Conservation (phyloP, 2,797 vertebrate species). For the Xiphophorus birchmanni region DNA sequence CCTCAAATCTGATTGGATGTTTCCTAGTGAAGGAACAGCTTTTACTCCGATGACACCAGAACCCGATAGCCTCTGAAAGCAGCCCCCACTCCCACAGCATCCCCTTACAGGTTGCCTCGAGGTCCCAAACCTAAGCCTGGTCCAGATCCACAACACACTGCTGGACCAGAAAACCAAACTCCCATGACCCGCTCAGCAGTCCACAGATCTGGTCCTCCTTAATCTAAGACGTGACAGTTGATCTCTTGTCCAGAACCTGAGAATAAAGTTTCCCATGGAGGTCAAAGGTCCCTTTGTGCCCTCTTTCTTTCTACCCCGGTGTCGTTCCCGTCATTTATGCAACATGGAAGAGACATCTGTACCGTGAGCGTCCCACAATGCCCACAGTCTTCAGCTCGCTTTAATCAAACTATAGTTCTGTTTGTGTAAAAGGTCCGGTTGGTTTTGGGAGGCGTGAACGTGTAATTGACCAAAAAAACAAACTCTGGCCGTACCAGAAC, state of each 20-base stretch:
- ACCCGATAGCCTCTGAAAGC: neutral
- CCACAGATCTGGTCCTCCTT: neutral
- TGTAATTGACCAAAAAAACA: too few relatives aligned
- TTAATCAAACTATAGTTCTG: too few relatives aligned
- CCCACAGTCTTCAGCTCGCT: neutral
- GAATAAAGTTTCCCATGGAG: neutral
- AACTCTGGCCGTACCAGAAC: too few relatives aligned
- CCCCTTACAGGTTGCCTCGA: neutral
- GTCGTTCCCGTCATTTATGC: neutral
- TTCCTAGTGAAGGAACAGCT: neutral
- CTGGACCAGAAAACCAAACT: neutral
- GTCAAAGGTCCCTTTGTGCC: neutral
- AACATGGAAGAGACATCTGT: neutral
- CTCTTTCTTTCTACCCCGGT: neutral
- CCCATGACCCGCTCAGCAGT: neutral
- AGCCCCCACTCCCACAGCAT: neutral
- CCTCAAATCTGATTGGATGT: too few relatives aligned
- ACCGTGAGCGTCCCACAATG: neutral
- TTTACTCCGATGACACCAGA: neutral
- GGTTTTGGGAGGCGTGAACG: too few relatives aligned
- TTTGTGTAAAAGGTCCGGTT: too few relatives aligned
- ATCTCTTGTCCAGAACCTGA: neutral
- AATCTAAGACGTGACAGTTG: neutral
- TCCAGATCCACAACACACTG: neutral
- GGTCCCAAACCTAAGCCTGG: neutral